These are phyloP conservation scores for Myiopsitta monachus DNA, from an alignment of 2,113 vertebrate genomes.

Conservation along the genomic window DNA sequence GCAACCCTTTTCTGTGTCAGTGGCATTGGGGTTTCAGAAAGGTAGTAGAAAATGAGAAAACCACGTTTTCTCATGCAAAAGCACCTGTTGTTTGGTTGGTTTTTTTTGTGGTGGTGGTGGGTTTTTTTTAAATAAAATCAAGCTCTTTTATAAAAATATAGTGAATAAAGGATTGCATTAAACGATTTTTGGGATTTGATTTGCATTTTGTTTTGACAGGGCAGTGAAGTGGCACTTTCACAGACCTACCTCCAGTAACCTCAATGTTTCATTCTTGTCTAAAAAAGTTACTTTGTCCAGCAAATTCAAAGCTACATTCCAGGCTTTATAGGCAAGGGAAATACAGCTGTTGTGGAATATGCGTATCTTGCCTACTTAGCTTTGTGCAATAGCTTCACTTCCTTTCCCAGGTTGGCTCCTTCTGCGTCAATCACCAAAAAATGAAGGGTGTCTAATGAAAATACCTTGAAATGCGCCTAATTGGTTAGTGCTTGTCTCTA, in stretches of 20 bases:
- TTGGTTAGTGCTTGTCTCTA: background rate
- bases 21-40: background rate
- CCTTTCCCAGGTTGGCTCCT: background rate
- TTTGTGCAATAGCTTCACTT: background rate
- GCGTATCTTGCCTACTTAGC: background rate
- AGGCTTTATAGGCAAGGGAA: background rate
- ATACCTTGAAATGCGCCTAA: background rate
- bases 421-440: background rate
- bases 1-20: background rate
- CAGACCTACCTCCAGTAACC: background rate
- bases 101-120: background rate
- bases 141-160: background rate
- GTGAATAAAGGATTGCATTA: background rate
- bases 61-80: background rate
- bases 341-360: background rate
- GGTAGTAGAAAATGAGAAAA: background rate
- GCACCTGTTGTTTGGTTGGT: background rate
- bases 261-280: background rate
- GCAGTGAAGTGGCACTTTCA: background rate
- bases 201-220: background rate
- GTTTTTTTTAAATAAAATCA: background rate
- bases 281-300: background rate
- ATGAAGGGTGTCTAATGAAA: background rate
- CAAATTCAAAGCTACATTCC: background rate
- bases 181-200: background rate